Evolutionary conservation across 1,140 invertebrate species (phyloP), one percentile per base, ranked within the genome.

Genomic region (Phortica variegata): DNA sequence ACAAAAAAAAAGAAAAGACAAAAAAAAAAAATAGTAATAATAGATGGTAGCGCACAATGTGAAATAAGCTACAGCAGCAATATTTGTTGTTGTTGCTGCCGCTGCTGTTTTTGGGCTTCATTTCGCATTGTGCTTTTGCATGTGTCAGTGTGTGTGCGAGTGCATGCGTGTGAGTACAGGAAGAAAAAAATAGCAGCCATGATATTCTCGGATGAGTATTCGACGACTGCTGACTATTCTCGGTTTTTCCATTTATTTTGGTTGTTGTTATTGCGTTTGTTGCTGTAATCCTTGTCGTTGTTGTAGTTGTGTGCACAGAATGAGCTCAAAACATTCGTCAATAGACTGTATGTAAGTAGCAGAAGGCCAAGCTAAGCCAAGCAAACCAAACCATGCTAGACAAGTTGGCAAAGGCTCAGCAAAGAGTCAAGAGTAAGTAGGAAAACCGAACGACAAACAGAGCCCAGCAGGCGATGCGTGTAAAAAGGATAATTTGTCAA

Each of bases 401-500:
- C 50, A 50, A 47, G 31, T 50, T 63, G 60, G 51, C 63, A 60
- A 68, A 54, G 57, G 63, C 63, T n/a, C n/a, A n/a, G n/a, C n/a
- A n/a, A n/a, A n/a, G n/a, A n/a, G n/a, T n/a, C n/a, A n/a, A n/a
- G n/a, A n/a, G n/a, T n/a, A n/a, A n/a, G n/a, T n/a, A n/a, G n/a
- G n/a, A n/a, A n/a, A n/a, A n/a, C n/a, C n/a, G n/a, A n/a, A n/a
- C n/a, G n/a, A n/a, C n/a, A n/a, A n/a, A n/a, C n/a, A n/a, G n/a
- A 70, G 65, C 61, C 65, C 65, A 69, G 65, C 65, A 70, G 61
- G 65, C 65, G 66, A 69, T 69, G 65, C 65, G 65, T 69, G 65
- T 69, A 69, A 69, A 69, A 69, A 69, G 65, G 65, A 69, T 69
- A 69, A 69, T 69, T 69, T 69, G 65, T 69, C 65, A 69, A 69